Base-by-base conservation (phyloP, 2,113 vertebrate species). In the Varanus salvator region DNA sequence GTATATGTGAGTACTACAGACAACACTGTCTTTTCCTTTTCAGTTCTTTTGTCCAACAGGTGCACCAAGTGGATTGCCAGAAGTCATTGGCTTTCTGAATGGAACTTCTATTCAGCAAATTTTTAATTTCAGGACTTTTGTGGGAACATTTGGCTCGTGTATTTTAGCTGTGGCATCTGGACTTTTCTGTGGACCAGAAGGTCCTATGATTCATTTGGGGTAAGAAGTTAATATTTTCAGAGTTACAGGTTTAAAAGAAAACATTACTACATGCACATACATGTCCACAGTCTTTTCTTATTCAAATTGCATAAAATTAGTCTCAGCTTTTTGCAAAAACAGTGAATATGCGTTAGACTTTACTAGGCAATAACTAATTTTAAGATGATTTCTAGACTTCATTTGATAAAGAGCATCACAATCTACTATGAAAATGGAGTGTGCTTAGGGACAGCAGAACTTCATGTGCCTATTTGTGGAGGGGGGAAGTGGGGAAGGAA, bases 81-180 rank as follows among this genome's bases (percentile, higher is more conserved):
- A 95, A 92, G 94, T 96, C 90, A 91, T 89, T 93, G 91, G 92
- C 0, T 96, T 91, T 91, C 91, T 96, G 76, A 96, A 95, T 80
- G 93, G 93, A 76, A 90, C 92, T 88, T 93, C 92, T 85, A 90
- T 93, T 77, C 91, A 91, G 57, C 91, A 94, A 68, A 90, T 96
- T 93, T 95, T 95, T 90, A 95, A 95, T 71, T 91, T 93, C 76
- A 95, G 90, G 88, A 91, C 92, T 14, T 94, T 96, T 89, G 68
- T 93, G 54, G 94, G 94, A 44, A 94, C 92, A 0, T 95, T 94
- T 87, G 54, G 94, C 3, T 97, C 89, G 0, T 94, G 92, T 0
- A 52, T 95, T 50, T 82, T 97, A 87, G 87, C 93, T 90, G 93
- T 96, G 84, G 92, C 95, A 82, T 93, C 81, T 0, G 50, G 95